phyloP scores from a whole-genome alignment of 2,113 vertebrate species.

The Symphodus melops region DNA sequence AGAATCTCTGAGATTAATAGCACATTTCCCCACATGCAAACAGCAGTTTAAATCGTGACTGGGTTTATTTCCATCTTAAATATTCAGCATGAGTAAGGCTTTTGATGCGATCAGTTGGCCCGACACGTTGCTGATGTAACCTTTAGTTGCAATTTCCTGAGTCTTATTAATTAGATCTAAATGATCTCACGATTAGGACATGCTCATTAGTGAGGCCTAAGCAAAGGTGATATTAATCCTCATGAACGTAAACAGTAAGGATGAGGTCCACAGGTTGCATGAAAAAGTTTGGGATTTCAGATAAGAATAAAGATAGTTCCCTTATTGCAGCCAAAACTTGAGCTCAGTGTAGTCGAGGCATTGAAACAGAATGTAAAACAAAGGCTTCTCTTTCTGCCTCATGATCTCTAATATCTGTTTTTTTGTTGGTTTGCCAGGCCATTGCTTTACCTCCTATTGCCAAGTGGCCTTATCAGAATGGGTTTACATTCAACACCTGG shows the following conservation, averaged over 20 bases:
- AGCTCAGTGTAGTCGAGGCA: too few relatives aligned
- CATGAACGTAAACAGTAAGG: not conserved
- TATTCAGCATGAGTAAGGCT: not conserved
- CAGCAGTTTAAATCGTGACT: not conserved
- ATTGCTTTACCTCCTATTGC: conserved; percentile 99
- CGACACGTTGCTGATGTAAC: not conserved
- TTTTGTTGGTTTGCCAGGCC: conserved; percentile 79
- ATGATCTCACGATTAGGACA: not conserved
- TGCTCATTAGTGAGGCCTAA: not conserved
- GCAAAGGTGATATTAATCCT: not conserved
- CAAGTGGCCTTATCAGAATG: conserved; percentile 99
- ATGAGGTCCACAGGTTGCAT: not conserved
- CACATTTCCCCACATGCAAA: conserved; percentile 16
- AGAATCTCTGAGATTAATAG: conserved; percentile 15
- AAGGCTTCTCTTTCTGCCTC: not conserved
- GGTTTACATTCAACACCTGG: conserved; percentile 98
- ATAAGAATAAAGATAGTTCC: too few relatives aligned
- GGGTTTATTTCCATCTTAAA: conserved; percentile 15
- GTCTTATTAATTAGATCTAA: not conserved
- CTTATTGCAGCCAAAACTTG: too few relatives aligned
- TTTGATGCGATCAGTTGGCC: not conserved
- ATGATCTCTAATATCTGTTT: not conserved
- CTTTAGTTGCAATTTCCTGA: not conserved
- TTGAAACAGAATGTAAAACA: not conserved
- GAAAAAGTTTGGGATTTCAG: not conserved